phyloP scores from a whole-genome alignment of 1,140 invertebrate genomes.

The Campoletis sonorensis region DNA sequence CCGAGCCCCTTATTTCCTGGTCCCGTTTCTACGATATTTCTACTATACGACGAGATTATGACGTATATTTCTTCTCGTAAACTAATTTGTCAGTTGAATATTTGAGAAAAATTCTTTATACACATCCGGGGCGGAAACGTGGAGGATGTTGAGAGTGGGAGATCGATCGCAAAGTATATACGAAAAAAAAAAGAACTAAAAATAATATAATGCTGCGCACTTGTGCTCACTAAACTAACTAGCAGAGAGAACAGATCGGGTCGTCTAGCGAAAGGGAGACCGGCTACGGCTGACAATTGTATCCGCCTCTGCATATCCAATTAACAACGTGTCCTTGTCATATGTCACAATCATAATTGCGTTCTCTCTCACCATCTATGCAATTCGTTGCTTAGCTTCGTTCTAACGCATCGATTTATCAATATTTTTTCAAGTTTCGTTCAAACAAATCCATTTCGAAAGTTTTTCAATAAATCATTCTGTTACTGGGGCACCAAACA shows the following conservation, averaged over 20 bases:
- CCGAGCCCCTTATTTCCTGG: not conserved
- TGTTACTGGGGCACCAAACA: too few relatives aligned
- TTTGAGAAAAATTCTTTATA: not conserved
- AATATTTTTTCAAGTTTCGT: not conserved
- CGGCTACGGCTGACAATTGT: constrained; percentile 14
- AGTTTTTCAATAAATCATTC: too few relatives aligned
- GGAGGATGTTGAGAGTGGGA: not conserved
- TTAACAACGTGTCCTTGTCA: constrained; percentile 43
- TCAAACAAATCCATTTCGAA: not conserved
- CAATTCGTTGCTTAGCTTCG: not conserved
- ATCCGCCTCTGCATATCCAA: constrained; percentile 44
- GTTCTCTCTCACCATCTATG: not conserved
- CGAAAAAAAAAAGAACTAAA: not conserved
- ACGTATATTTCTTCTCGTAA: not conserved
- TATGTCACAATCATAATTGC: constrained; percentile 43
- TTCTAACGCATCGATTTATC: not conserved
- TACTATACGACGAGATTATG: not conserved
- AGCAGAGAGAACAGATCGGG: not conserved
- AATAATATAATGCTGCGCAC: constrained; percentile 28
- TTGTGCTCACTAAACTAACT: not conserved
- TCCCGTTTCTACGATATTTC: not conserved
- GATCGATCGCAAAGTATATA: constrained; percentile 8
- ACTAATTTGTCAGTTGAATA: not conserved
- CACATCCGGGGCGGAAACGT: constrained; percentile 26
- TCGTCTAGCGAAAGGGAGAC: not conserved